A percentile compares a stretch with the other conserved stretches of the same genome.
Conservation (phyloP, 1,140 invertebrate genomes). For the Drosophila pseudoananassae region DNA sequence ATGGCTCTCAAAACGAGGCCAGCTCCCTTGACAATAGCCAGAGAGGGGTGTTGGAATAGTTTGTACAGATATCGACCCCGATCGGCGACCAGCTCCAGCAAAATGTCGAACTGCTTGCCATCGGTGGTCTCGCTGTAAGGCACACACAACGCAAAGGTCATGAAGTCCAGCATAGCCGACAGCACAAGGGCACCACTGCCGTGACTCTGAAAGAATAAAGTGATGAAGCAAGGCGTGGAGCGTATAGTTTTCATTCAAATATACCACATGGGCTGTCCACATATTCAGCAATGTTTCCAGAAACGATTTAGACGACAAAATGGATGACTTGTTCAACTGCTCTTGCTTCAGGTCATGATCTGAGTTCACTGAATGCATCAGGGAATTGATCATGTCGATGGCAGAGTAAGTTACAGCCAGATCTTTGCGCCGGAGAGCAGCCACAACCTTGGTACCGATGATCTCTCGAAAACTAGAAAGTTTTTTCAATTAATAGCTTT, state of each 20-base stretch:
- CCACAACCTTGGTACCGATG: conserved; percentile 95
- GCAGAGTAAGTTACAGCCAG: conserved; percentile 97
- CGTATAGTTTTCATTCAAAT: conserved; percentile 62
- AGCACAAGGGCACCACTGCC: conserved; percentile 92
- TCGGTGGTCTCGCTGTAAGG: conserved; percentile 99
- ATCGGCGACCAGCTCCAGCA: conserved; percentile 96
- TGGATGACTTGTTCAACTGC: conserved; percentile 98
- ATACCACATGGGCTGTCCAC: conserved; percentile 97
- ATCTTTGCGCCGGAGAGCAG: conserved; percentile 94
- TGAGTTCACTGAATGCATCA: conserved; percentile 99
- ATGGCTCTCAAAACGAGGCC: conserved; percentile 98
- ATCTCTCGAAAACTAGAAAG: conserved; percentile 94
- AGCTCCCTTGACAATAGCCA: conserved; percentile 99
- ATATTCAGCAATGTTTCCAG: conserved; percentile 96
- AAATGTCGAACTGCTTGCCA: conserved; percentile 97
- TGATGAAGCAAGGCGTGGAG: background rate
- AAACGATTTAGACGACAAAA: conserved; percentile 96
- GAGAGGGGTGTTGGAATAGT: conserved; percentile 98
- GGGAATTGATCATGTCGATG: conserved; percentile 97
- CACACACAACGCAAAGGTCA: conserved; percentile 99
- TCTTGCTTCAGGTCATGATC: conserved; percentile 98
- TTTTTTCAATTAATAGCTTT: background rate
- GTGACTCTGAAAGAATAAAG: conserved; percentile 87
- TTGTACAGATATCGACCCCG: conserved; percentile 96
- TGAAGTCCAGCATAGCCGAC: conserved; percentile 98